phyloP scores from a whole-genome alignment of 2,113 vertebrate species.

The Scomber colias region DNA sequence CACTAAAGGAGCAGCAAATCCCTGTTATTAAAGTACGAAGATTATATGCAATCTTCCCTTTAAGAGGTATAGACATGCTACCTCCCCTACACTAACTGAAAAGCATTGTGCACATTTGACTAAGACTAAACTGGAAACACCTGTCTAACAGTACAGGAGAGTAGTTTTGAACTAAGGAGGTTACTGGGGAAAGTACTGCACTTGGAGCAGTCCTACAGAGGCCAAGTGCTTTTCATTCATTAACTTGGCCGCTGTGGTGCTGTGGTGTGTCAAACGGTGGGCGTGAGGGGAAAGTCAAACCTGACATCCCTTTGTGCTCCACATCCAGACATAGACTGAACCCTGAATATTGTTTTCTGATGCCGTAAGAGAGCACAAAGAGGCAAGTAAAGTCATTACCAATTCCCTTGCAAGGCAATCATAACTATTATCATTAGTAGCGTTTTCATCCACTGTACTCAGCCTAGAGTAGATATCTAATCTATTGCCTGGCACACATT shows the following conservation, averaged over 20 bases:
- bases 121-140: conserved; percentile 54
- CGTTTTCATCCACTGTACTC: conserved; percentile 57
- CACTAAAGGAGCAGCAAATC: conserved; percentile 51
- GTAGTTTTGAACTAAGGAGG: conserved; percentile 61
- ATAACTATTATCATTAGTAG: conserved; percentile 72
- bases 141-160: conserved; percentile 54
- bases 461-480: conserved; percentile 49
- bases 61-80: conserved; percentile 21
- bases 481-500: conserved; percentile 61
- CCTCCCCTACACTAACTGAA: background rate
- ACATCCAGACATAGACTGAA: conserved; percentile 53
- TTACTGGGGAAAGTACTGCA: conserved; percentile 60
- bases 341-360: conserved; percentile 64
- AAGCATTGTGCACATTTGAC: too few relatives aligned
- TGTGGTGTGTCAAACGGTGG: conserved; percentile 71
- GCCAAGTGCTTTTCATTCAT: conserved; percentile 79
- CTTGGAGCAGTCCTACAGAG: conserved; percentile 66
- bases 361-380: conserved; percentile 41
- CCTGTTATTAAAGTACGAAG: conserved; percentile 59
- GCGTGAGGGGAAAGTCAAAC: conserved; percentile 77
- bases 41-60: conserved; percentile 46
- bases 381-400: conserved; percentile 50
- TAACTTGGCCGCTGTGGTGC: conserved; percentile 73
- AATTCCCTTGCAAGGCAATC: conserved; percentile 60
- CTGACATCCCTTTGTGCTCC: conserved; percentile 62